Conservation (phyloP, 53 echinoderm and acorn worm species). For the Crossaster papposus region DNA sequence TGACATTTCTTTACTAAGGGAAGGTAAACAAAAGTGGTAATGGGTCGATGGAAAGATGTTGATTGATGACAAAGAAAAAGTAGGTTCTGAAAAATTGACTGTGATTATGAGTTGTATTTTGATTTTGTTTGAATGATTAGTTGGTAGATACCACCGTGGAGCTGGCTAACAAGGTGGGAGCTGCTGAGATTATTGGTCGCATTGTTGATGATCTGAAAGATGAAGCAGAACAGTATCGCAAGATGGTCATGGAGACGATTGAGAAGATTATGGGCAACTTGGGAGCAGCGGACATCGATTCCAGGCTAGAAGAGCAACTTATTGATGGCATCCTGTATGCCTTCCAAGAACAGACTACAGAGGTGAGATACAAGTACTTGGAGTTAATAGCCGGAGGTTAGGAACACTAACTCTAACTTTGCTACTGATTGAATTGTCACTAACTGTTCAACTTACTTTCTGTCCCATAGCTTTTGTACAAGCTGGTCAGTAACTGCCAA, state of each 20-base stretch:
- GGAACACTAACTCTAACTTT: not conserved
- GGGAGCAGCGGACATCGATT: slow-evolving; percentile 97
- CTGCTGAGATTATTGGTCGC: slow-evolving; percentile 92
- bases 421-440: no score
- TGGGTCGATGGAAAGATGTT: not conserved
- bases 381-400: not conserved
- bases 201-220: slow-evolving; percentile 98
- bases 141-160: slow-evolving; percentile 98
- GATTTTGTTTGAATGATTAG: slow-evolving; percentile 46
- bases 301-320: slow-evolving; percentile 94
- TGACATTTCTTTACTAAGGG: not conserved
- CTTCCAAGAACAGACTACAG: slow-evolving; percentile 99
- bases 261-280: slow-evolving; percentile 99
- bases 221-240: slow-evolving; percentile 99
- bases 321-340: slow-evolving; percentile 99
- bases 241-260: slow-evolving; percentile 99
- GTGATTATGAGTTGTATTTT: not conserved
- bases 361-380: slow-evolving; percentile 56
- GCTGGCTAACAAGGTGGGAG: slow-evolving; percentile 98
- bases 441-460: no score
- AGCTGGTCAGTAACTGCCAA: no score
- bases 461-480: no score
- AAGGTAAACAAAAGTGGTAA: not conserved
- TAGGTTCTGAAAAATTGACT: not conserved
- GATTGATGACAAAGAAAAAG: not conserved